Conservation (phyloP, 2,797 vertebrate genomes). For the Scleropages formosus region DNA sequence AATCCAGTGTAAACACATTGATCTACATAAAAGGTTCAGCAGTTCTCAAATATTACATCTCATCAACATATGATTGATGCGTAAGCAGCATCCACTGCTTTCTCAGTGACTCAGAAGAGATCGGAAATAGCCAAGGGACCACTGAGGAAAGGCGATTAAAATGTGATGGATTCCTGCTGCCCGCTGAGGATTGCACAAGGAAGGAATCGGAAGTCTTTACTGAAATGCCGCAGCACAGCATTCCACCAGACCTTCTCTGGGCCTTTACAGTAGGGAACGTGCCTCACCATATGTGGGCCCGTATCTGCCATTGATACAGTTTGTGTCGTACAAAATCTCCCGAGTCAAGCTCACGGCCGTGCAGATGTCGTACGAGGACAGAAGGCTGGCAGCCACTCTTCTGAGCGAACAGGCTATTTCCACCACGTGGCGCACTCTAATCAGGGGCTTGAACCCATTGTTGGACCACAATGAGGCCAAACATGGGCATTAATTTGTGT, state of each 20-base stretch:
- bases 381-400: conserved; percentile 52
- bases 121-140: conserved; percentile 5
- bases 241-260: neutral
- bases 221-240: conserved; percentile 20
- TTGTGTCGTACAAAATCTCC: conserved; percentile 40
- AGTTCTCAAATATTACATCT: neutral
- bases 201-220: neutral
- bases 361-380: conserved; percentile 62
- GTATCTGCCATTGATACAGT: conserved; percentile 31
- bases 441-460: conserved; percentile 65
- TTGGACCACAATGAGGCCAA: conserved; percentile 69
- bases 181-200: neutral
- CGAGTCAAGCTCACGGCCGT: conserved; percentile 49
- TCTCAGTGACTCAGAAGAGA: neutral
- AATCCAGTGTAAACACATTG: no score
- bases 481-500: conserved; percentile 70
- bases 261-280: conserved; percentile 6
- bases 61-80: neutral
- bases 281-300: neutral
- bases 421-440: conserved; percentile 64
- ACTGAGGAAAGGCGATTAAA: neutral
- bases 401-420: conserved; percentile 59
- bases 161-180: neutral
- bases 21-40: neutral
- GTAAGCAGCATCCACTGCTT: neutral